phyloP scores from a whole-genome alignment of 1,140 invertebrate species.

The Apis laboriosa region DNA sequence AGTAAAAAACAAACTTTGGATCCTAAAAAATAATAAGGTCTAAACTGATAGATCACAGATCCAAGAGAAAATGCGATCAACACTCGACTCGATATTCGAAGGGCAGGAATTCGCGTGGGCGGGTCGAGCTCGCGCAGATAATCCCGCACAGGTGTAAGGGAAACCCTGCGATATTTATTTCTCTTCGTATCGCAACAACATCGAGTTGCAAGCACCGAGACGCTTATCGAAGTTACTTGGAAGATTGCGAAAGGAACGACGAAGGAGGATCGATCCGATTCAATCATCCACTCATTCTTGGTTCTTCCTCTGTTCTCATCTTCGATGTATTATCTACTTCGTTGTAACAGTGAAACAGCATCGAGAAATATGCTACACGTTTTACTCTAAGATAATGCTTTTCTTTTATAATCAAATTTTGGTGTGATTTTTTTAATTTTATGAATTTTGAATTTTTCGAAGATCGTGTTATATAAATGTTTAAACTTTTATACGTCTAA shows the following conservation, averaged over 20 bases:
- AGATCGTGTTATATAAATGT: no score
- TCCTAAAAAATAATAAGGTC: no score
- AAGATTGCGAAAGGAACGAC: background rate
- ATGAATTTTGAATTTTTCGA: no score
- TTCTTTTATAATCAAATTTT: no score
- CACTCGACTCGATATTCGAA: background rate
- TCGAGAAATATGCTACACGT: no score
- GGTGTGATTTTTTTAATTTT: no score
- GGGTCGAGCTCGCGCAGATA: background rate
- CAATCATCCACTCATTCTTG: background rate
- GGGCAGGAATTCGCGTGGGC: slow-evolving; percentile 2
- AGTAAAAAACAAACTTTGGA: no score
- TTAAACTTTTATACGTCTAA: no score
- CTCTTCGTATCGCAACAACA: background rate
- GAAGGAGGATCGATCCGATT: background rate
- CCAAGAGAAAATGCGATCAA: no score
- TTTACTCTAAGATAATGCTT: no score
- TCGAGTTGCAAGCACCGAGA: background rate
- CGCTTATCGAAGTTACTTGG: background rate
- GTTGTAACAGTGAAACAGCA: no score
- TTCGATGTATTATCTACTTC: background rate
- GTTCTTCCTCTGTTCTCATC: background rate
- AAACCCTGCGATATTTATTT: background rate
- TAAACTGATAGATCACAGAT: no score
- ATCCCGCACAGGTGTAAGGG: background rate